Evolutionary conservation across 2,113 vertebrate species (phyloP).

Genomic region (Solea senegalensis): DNA sequence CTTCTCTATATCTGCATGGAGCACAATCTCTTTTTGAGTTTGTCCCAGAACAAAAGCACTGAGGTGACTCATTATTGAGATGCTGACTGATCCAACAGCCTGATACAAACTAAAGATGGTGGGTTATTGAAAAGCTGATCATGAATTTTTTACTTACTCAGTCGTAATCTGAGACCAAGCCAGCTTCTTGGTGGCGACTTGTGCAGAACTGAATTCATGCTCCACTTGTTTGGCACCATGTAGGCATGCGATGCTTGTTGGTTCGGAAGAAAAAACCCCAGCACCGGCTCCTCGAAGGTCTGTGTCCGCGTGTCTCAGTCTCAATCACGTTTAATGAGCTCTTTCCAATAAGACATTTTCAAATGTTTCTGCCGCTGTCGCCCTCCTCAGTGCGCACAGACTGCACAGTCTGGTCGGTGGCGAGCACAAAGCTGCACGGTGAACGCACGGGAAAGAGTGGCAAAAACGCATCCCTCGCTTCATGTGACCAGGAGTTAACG

Average conservation of each 20-base stretch:
- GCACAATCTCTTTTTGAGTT: too few species aligned
- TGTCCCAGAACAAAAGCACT: too few species aligned
- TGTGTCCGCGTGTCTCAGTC: constrained; percentile 4
- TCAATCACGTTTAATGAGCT: constrained; percentile 19
- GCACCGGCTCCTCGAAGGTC: constrained; percentile 3
- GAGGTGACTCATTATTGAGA: too few species aligned
- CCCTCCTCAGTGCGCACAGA: constrained; percentile 3
- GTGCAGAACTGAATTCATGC: constrained; percentile 78
- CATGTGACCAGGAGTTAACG: not conserved
- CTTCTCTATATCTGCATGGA: too few species aligned
- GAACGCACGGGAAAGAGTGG: not conserved
- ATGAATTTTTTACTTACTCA: constrained; percentile 74
- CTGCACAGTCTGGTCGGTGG: constrained; percentile 10
- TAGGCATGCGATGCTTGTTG: constrained; percentile 25
- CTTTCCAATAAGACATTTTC: constrained; percentile 11
- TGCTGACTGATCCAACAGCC: too few species aligned
- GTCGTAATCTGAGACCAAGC: constrained; percentile 76
- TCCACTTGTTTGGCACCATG: constrained; percentile 84
- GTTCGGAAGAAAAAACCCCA: not conserved
- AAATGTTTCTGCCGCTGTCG: not conserved
- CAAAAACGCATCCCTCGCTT: constrained; percentile 25
- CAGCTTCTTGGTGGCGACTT: constrained; percentile 81
- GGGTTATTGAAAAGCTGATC: not conserved
- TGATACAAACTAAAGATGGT: not conserved
- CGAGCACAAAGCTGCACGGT: constrained; percentile 33